Conservation (phyloP, 2,888 invertebrate genomes). For the Ichneumoninae sp. region DNA sequence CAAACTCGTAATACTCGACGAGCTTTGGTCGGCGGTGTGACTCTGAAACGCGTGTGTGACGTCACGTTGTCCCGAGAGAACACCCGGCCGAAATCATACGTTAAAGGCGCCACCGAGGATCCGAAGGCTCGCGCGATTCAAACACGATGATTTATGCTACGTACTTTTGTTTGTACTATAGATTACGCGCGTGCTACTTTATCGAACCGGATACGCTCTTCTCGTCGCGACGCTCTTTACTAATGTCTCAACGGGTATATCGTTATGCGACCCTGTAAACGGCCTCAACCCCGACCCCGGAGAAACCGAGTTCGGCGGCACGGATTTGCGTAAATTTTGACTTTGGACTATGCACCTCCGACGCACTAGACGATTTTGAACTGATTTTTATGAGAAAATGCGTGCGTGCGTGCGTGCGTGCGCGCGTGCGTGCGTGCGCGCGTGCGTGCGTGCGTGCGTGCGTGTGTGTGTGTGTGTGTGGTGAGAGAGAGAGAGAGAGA, state of each 20-base stretch:
- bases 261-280: background rate
- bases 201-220: background rate
- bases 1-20: slow-evolving; percentile 61
- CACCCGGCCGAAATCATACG: slow-evolving; percentile 44
- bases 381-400: background rate
- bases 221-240: background rate
- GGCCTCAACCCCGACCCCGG: background rate
- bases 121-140: background rate
- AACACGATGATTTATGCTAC: background rate
- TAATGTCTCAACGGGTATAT: background rate
- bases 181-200: background rate
- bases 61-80: slow-evolving; percentile 44
- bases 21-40: slow-evolving; percentile 33
- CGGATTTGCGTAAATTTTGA: slow-evolving; percentile 53
- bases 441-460: no score
- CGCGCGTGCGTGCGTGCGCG: no score
- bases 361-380: slow-evolving; percentile 6
- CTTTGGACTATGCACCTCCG: slow-evolving; percentile 38
- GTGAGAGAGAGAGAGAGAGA: background rate
- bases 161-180: slow-evolving; percentile 2
- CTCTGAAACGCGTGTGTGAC: slow-evolving; percentile 58
- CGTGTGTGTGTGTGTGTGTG: no score
- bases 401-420: background rate
- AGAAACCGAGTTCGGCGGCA: background rate
- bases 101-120: background rate